These are phyloP conservation scores for Bombus fervidus DNA, from an alignment of 1,140 invertebrate species.

Conservation along the genomic window DNA sequence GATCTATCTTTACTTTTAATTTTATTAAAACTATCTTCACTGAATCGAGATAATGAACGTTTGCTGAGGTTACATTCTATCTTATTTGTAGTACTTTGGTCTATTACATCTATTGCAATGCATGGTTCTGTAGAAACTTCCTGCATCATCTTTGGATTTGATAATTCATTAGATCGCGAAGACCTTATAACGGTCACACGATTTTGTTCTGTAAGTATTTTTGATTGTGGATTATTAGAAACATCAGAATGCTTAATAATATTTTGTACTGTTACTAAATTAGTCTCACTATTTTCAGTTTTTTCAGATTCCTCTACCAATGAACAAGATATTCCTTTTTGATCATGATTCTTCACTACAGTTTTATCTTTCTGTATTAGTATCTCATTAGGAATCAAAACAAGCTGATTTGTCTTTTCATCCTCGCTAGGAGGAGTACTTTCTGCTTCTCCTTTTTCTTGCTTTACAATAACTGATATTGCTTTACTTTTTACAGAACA, in stretches of 20 bases:
- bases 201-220: not conserved
- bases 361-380: slow-evolving; percentile 14
- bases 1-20: slow-evolving; percentile 22
- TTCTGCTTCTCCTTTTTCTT: slow-evolving; percentile 22
- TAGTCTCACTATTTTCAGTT: not conserved
- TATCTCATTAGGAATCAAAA: slow-evolving; percentile 40
- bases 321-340: not conserved
- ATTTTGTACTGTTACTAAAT: too few relatives aligned
- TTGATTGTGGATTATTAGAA: not conserved
- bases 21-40: not conserved
- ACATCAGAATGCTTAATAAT: not conserved
- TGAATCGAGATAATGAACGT: not conserved
- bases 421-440: not conserved
- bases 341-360: not conserved
- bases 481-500: slow-evolving; percentile 27
- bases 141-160: not conserved
- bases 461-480: slow-evolving; percentile 49
- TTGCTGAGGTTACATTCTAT: not conserved
- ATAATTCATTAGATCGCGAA: not conserved
- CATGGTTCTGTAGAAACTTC: too few relatives aligned
- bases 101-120: not conserved
- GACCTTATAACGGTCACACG: slow-evolving; percentile 28
- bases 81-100: not conserved
- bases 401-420: slow-evolving; percentile 19
- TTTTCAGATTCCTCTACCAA: slow-evolving; percentile 39